Percentiles rank a stretch among this genome's conserved stretches.
These are phyloP conservation scores for Microplitis deprimator DNA, from an alignment of 2,888 invertebrate species.

Conservation along the genomic window DNA sequence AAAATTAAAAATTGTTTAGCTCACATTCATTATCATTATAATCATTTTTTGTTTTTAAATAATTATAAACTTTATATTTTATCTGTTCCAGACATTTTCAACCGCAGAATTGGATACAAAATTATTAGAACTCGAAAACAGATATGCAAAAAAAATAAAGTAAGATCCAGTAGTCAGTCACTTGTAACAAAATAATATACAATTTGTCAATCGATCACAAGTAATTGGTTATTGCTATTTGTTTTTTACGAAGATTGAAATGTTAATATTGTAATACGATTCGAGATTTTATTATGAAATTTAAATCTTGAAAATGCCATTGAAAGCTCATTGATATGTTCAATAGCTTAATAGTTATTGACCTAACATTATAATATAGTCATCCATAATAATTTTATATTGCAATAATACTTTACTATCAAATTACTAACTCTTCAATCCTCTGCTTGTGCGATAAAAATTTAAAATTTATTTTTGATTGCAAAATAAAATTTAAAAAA, in stretches of 20 bases:
- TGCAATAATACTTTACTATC: neutral
- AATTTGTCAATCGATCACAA: constrained; percentile 7
- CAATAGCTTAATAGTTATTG: constrained; percentile 51
- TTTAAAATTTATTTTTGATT: neutral
- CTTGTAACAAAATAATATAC: neutral
- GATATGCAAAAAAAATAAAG: constrained; percentile 59
- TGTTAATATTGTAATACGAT: constrained; percentile 13
- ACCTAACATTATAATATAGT: constrained; percentile 56
- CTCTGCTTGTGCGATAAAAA: neutral
- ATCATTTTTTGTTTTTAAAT: too few species aligned
- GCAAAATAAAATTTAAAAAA: neutral
- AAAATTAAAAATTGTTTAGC: neutral
- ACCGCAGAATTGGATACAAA: constrained; percentile 62
- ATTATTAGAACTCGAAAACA: constrained; percentile 61
- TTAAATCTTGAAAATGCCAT: neutral
- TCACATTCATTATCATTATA: constrained; percentile 4
- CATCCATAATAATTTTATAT: constrained; percentile 39
- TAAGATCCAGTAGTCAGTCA: constrained; percentile 36
- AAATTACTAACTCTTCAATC: neutral
- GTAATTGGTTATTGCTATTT: neutral
- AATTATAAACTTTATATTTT: neutral
- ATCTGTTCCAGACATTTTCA: constrained; percentile 62
- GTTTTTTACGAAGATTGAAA: neutral
- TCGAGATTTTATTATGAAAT: constrained; percentile 6
- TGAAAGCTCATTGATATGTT: constrained; percentile 11